Conservation (phyloP, 2,113 vertebrate genomes). For the Motacilla alba region DNA sequence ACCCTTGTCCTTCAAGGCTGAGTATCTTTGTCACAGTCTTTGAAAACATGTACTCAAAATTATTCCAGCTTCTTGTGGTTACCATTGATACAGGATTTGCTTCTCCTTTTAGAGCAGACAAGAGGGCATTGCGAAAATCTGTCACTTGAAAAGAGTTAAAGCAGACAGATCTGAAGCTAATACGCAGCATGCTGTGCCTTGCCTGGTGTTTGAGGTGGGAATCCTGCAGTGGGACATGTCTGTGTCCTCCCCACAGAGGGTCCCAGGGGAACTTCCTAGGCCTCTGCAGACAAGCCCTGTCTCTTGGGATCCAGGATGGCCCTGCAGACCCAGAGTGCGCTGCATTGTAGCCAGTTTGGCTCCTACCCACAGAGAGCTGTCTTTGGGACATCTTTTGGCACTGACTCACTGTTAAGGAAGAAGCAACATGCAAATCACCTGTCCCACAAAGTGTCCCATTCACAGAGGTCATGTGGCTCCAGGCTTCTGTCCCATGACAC, state of each 20-base stretch:
- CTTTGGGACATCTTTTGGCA: background rate
- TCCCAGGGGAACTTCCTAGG: background rate
- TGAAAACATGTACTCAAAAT: background rate
- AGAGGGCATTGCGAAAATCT: slow-evolving; percentile 18
- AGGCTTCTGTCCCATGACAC: background rate
- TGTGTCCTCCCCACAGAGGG: background rate
- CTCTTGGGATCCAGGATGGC: background rate
- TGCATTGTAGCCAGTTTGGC: background rate
- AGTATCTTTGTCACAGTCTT: slow-evolving; percentile 28
- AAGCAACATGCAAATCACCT: background rate
- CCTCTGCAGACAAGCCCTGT: background rate
- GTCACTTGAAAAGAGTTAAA: background rate
- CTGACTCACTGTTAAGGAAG: slow-evolving; percentile 1
- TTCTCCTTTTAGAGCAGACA: slow-evolving; percentile 34
- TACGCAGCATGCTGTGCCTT: background rate
- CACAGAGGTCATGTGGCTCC: background rate
- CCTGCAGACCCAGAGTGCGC: background rate
- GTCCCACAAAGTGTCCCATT: background rate
- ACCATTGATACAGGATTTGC: slow-evolving; percentile 46
- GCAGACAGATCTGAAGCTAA: background rate
- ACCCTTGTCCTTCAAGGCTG: slow-evolving; percentile 52
- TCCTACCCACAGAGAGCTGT: background rate
- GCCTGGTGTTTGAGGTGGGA: background rate
- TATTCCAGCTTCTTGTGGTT: slow-evolving; percentile 34
- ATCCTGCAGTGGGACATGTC: background rate